Percentiles rank a stretch among this genome's conserved stretches.
These are phyloP conservation scores for Menidia menidia DNA, from an alignment of 2,797 vertebrate species.

Conservation along the genomic window DNA sequence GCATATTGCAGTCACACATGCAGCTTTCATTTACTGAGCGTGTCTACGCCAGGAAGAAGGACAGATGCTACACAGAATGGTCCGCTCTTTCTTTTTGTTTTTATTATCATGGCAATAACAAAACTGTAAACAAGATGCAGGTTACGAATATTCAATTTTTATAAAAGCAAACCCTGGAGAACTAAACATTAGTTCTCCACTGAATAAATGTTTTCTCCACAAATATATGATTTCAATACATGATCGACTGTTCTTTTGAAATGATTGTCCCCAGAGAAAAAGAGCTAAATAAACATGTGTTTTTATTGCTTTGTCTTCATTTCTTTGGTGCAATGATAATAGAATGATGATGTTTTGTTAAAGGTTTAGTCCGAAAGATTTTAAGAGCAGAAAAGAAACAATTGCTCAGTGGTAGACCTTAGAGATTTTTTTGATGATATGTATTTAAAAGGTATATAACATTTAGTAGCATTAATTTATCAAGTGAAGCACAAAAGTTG, in stretches of 20 bases:
- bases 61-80: neutral
- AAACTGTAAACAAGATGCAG: too few species aligned
- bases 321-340: too few species aligned
- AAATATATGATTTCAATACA: too few species aligned
- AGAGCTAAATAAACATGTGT: too few species aligned
- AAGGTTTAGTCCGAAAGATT: neutral
- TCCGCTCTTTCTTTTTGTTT: neutral
- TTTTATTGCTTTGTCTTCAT: too few species aligned
- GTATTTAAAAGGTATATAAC: neutral
- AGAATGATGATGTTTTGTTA: neutral
- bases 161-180: too few species aligned
- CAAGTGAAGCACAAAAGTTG: too few species aligned
- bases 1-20: neutral
- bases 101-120: neutral
- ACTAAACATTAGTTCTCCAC: too few species aligned
- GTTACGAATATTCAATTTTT: too few species aligned
- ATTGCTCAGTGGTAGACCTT: neutral
- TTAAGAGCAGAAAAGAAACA: neutral
- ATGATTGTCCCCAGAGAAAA: too few species aligned
- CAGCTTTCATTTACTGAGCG: neutral
- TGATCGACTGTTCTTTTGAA: too few species aligned
- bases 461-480: neutral
- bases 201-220: too few species aligned
- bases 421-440: neutral
- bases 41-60: neutral